Evolutionary conservation across 2,888 invertebrate species (phyloP).

Genomic region (Neoscelio sp.): DNA sequence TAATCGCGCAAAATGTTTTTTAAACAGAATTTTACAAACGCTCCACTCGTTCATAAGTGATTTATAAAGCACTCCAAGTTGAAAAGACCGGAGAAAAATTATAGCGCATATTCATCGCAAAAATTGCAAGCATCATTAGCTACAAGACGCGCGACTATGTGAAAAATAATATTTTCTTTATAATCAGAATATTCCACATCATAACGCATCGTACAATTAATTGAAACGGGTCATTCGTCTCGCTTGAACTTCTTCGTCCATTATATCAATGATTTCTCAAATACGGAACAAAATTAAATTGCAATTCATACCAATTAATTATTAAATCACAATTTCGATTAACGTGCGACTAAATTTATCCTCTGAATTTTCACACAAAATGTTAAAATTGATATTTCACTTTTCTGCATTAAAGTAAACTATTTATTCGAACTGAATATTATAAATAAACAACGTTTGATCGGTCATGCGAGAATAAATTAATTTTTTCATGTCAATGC

Average conservation of each 20-base stretch:
- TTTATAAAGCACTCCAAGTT: constrained; percentile 4
- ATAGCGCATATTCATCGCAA: too few relatives aligned
- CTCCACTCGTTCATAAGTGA: constrained; percentile 9
- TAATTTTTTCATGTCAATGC: too few relatives aligned
- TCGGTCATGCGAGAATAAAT: too few relatives aligned
- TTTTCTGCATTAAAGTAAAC: too few relatives aligned
- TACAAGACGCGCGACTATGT: too few relatives aligned
- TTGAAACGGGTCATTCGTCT: neutral
- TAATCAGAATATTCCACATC: neutral
- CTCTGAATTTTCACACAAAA: too few relatives aligned
- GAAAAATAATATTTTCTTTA: neutral
- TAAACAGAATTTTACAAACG: constrained; percentile 12
- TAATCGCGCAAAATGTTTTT: too few relatives aligned
- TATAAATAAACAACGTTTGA: too few relatives aligned
- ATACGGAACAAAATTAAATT: constrained; percentile 22
- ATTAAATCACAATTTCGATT: constrained; percentile 14
- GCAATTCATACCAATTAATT: neutral
- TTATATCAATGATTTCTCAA: neutral
- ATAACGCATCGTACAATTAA: neutral
- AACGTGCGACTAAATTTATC: too few relatives aligned
- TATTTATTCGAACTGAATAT: too few relatives aligned
- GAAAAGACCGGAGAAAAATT: neutral
- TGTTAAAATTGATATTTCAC: too few relatives aligned
- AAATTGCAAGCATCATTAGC: neutral
- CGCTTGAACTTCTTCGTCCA: neutral